These are phyloP conservation scores for Goniozus legneri DNA, from an alignment of 1,140 invertebrate species.

Conservation along the genomic window DNA sequence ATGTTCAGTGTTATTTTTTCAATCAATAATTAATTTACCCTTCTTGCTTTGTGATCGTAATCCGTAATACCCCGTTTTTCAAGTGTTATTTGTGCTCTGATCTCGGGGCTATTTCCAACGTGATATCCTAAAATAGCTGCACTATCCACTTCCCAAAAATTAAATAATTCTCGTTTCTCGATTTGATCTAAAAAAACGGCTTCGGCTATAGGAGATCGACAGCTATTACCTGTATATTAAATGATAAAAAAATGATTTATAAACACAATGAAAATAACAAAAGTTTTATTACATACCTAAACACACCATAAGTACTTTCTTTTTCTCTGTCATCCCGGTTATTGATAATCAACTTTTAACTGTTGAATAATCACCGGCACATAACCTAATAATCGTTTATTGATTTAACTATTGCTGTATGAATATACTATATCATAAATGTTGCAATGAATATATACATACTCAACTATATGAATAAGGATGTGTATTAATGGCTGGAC, in stretches of 20 bases:
- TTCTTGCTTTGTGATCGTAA: constrained; percentile 73
- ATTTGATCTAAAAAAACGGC: constrained; percentile 78
- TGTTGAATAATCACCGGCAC: too few relatives aligned
- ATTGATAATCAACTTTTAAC: too few relatives aligned
- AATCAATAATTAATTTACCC: constrained; percentile 52
- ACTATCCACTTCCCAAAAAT: constrained; percentile 83
- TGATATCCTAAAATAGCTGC: constrained; percentile 84
- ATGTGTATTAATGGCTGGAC: too few relatives aligned
- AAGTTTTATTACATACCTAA: constrained; percentile 45
- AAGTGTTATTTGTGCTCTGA: constrained; percentile 68
- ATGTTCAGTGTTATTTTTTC: too few relatives aligned
- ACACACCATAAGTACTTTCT: constrained; percentile 56
- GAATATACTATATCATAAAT: too few relatives aligned
- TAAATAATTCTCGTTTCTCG: constrained; percentile 58
- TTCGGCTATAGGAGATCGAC: constrained; percentile 92
- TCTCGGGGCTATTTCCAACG: constrained; percentile 76
- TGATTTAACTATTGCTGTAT: too few relatives aligned
- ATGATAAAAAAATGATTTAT: constrained; percentile 16
- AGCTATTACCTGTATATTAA: constrained; percentile 77
- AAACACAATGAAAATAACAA: constrained; percentile 3
- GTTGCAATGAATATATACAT: too few relatives aligned
- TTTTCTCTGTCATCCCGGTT: too few relatives aligned
- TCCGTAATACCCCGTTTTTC: constrained; percentile 65
- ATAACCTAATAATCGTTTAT: too few relatives aligned
- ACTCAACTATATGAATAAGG: too few relatives aligned